Percentiles rank a stretch among this genome's conserved stretches.
Conservation (phyloP, 2,797 vertebrate genomes). For the Tadarida brasiliensis region DNA sequence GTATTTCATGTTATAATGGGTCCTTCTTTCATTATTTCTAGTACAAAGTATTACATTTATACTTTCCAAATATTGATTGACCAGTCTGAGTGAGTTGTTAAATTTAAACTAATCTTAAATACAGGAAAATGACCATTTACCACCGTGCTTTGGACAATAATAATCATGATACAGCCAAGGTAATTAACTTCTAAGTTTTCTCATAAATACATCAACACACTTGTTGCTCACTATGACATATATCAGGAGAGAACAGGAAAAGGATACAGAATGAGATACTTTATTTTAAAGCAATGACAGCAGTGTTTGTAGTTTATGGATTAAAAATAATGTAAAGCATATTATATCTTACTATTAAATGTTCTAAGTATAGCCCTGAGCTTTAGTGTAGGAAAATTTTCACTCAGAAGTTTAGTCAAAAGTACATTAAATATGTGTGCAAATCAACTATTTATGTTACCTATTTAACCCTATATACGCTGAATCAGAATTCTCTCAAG, state of each 20-base stretch:
- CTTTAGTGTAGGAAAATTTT: not conserved
- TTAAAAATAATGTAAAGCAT: not conserved
- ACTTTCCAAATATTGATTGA: not conserved
- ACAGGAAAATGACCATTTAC: not conserved
- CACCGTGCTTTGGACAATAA: not conserved
- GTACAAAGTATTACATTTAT: not conserved
- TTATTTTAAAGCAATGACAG: not conserved
- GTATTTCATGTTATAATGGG: not conserved
- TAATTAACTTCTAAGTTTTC: slow-evolving; percentile 25
- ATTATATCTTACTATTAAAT: not conserved
- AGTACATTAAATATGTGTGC: not conserved
- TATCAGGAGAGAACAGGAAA: not conserved
- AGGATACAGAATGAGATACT: not conserved
- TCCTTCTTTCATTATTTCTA: not conserved
- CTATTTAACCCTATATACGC: not conserved
- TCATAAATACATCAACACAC: not conserved
- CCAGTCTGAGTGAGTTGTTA: not conserved
- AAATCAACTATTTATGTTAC: not conserved
- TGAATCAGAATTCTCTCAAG: not conserved
- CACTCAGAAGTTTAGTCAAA: not conserved
- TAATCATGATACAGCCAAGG: not conserved
- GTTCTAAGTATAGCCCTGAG: not conserved
- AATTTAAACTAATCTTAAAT: not conserved
- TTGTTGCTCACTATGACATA: not conserved
- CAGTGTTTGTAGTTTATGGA: not conserved